Evolutionary conservation across 2,113 vertebrate species (phyloP), one percentile per base, ranked within the genome.

Genomic region (Cyprinodon variegatus): DNA sequence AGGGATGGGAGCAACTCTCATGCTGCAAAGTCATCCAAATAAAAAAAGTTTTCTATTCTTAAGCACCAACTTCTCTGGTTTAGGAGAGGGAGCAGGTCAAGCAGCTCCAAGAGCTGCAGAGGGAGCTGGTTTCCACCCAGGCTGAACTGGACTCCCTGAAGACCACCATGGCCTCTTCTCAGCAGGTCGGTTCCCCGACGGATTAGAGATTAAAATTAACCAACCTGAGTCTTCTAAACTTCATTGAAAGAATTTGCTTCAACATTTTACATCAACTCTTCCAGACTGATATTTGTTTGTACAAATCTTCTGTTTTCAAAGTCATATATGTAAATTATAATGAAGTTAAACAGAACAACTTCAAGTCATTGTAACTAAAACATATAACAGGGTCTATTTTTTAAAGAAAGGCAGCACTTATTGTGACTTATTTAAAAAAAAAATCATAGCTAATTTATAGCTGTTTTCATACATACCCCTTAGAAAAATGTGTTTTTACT

Each of bases 41-140:
- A 39, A 38, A 41, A 29, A 15, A 29, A 36, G 43, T 45, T 37
- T 9, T 1, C 2, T 38, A 48, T 15, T 46, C 8, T 11, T n/a
- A 36, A 9, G 65, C 29, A 14, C 46, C 4, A 36, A 4, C 40
- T 43, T 73, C 39, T 68, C 4, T 69, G 61, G 17, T 0, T 62
- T 87, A 99, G 97, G 96, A 95, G 62, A 93, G 93, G 80, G 95
- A 96, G 10, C 98, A 99, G 85, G 90, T 92, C 0, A 94, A 97
- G 65, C 93, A 96, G 79, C 87, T 99, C 48, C 96, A 96, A 82
- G 92, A 82, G 0, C 84, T 99, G 71, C 96, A 96, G 90, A 94
- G 87, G 61, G 97, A 99, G 87, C 93, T 98, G 61, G 57, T 93
- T 80, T 92, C 92, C 86, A 98, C 94, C 91, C 95, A 93, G 68